Evolutionary conservation across 2,888 invertebrate species (phyloP).

Genomic region (Machimus rusticus): DNA sequence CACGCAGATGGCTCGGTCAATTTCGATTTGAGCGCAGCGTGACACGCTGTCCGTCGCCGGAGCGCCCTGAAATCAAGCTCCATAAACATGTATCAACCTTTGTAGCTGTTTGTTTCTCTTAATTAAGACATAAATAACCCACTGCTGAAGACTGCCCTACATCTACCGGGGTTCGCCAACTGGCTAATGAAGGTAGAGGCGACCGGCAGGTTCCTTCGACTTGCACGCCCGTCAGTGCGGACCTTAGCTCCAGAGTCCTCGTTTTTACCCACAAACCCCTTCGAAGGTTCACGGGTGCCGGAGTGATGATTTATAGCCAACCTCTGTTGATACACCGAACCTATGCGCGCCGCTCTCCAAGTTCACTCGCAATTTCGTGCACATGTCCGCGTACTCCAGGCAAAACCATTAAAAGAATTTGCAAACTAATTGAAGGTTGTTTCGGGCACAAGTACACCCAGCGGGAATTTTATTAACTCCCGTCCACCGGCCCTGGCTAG

Average conservation of each 20-base stretch:
- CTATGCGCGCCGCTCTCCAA: neutral
- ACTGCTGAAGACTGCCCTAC: slow-evolving; percentile 9
- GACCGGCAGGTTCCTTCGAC: neutral
- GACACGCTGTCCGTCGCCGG: slow-evolving; percentile 8
- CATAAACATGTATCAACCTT: slow-evolving; percentile 20
- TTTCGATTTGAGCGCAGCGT: neutral
- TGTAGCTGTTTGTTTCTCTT: slow-evolving; percentile 36
- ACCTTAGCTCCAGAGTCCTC: neutral
- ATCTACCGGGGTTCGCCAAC: neutral
- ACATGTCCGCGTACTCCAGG: neutral
- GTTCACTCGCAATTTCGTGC: neutral
- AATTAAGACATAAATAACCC: slow-evolving; percentile 37
- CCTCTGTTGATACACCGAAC: neutral
- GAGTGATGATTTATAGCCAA: slow-evolving; percentile 25
- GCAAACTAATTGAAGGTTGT: slow-evolving; percentile 20
- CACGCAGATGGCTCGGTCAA: neutral
- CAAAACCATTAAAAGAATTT: slow-evolving; percentile 1
- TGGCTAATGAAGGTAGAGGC: neutral
- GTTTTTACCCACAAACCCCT: neutral
- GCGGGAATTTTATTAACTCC: slow-evolving; percentile 12
- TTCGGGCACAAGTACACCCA: neutral
- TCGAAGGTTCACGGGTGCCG: neutral
- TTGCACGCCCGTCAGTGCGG: neutral
- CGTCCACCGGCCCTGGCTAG: neutral
- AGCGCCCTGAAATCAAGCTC: neutral